Base-by-base conservation (phyloP, 2,888 invertebrate species). In the Watsonalla cultraria region DNA sequence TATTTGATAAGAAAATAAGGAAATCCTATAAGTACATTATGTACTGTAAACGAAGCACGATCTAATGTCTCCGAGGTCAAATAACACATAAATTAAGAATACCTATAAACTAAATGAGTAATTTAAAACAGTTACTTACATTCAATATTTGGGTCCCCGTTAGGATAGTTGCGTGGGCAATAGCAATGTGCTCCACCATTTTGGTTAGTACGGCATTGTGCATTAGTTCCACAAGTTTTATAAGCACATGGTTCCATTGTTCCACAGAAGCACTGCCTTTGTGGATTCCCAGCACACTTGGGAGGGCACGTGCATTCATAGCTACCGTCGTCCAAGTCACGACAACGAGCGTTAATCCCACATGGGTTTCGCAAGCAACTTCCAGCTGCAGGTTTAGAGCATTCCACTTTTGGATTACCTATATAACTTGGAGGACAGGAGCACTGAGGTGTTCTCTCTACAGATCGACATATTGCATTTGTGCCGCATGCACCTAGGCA, bases 91-190 rank as follows among this genome's bases (percentile, higher is more conserved):
- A 7, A 11, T 11, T 42, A 42, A 42, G 5, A 42, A 42, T 42
- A 24, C 24, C 24, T 24, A 11, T 8, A 42, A 1, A 42, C 42
- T 11, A 42, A 34, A 7, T 52, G 14, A 14, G 11, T 39, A 7
- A 45, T 49, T n/a, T 24, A 34, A 45, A 58, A 61, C 62, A 58
- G 59, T 66, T 65, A 93, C 95, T 93, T 90, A 97, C 97, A 97
- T 93, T 95, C 95, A 70, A 94, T 93, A 74, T 95, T 94, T 24
- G 97, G 96, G 91, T 97, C 95, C 54, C 97, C 97, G 58, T 94
- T 92, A 50, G 97, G 96, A 85, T 93, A 95, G 73, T 94, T 94
- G 42, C 94, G 91, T 51, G 97, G 97, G 76, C 97, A 98, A 76
- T 94, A 96, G 76, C 97, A 98, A 74, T 96, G 94, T 0, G 95